Evolutionary conservation across 2,888 invertebrate species (phyloP).

Genomic region (Nymphalis urticae): DNA sequence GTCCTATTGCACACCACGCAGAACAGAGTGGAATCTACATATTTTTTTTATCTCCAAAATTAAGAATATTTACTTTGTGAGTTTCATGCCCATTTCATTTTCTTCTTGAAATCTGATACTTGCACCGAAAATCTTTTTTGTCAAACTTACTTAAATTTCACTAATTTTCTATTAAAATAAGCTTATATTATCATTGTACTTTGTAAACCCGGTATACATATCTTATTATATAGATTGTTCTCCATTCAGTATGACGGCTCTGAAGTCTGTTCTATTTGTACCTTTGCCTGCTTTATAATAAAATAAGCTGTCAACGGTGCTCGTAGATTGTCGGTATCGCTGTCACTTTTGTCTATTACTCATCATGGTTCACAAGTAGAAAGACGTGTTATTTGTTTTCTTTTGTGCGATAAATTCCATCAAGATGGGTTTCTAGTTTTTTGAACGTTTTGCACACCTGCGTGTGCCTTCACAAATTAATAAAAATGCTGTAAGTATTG

Average conservation of each 20-base stretch:
- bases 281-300: not conserved
- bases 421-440: slow-evolving; percentile 88
- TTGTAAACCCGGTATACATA: too few relatives aligned
- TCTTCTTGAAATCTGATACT: too few relatives aligned
- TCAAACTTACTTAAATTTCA: too few relatives aligned
- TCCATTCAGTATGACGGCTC: too few relatives aligned
- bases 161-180: too few relatives aligned
- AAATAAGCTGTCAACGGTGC: not conserved
- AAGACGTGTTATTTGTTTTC: slow-evolving; percentile 73
- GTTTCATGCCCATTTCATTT: too few relatives aligned
- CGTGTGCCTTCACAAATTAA: slow-evolving; percentile 85
- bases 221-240: too few relatives aligned
- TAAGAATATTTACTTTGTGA: too few relatives aligned
- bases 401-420: slow-evolving; percentile 79
- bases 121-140: too few relatives aligned
- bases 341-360: slow-evolving; percentile 57
- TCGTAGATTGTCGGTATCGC: not conserved
- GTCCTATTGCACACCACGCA: too few relatives aligned
- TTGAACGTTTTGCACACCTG: slow-evolving; percentile 84
- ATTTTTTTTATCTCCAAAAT: too few relatives aligned
- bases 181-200: too few relatives aligned
- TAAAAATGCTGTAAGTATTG: slow-evolving; percentile 86
- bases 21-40: not conserved
- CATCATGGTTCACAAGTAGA: slow-evolving; percentile 69
- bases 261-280: not conserved